A percentile compares a stretch with the other conserved stretches of the same genome.
Evolutionary conservation across 2,888 invertebrate species (phyloP).

Genomic region (Phyllotreta cruciferae): DNA sequence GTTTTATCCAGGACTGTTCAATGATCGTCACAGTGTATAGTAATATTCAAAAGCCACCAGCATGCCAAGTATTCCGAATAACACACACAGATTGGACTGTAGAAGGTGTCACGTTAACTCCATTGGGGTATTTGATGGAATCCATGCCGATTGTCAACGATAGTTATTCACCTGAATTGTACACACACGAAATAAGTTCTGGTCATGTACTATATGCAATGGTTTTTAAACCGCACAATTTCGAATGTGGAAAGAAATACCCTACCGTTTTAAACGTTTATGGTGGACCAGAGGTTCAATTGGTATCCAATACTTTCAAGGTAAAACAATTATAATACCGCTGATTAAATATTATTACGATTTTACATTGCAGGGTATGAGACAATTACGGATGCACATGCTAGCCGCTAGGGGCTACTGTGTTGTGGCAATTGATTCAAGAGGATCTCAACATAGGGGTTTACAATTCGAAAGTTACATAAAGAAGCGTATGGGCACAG

Average conservation of each 20-base stretch:
- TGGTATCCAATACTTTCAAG: slow-evolving; percentile 95
- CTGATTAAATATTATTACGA: slow-evolving; percentile 8
- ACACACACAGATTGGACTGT: slow-evolving; percentile 73
- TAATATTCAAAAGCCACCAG: slow-evolving; percentile 80
- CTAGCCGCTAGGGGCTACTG: slow-evolving; percentile 95
- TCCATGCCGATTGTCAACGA: slow-evolving; percentile 63
- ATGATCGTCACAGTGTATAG: slow-evolving; percentile 85
- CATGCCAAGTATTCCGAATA: slow-evolving; percentile 78
- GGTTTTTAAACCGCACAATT: slow-evolving; percentile 85
- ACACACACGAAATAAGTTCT: slow-evolving; percentile 71
- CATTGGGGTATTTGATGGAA: slow-evolving; percentile 75
- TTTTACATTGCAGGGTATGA: slow-evolving; percentile 72
- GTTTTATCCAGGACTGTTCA: slow-evolving; percentile 70
- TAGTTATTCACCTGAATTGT: slow-evolving; percentile 75
- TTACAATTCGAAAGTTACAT: slow-evolving; percentile 91
- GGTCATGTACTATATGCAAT: slow-evolving; percentile 81
- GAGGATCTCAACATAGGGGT: slow-evolving; percentile 95
- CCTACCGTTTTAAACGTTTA: slow-evolving; percentile 97
- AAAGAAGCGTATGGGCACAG: slow-evolving; percentile 88
- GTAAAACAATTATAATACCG: too few species aligned
- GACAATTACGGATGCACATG: slow-evolving; percentile 93
- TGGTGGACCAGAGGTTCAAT: slow-evolving; percentile 97
- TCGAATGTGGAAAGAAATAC: slow-evolving; percentile 72
- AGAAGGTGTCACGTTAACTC: slow-evolving; percentile 71
- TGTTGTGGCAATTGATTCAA: slow-evolving; percentile 93